These are phyloP conservation scores for Oreochromis mossambicus DNA, from an alignment of 2,797 vertebrate genomes.

Conservation along the genomic window DNA sequence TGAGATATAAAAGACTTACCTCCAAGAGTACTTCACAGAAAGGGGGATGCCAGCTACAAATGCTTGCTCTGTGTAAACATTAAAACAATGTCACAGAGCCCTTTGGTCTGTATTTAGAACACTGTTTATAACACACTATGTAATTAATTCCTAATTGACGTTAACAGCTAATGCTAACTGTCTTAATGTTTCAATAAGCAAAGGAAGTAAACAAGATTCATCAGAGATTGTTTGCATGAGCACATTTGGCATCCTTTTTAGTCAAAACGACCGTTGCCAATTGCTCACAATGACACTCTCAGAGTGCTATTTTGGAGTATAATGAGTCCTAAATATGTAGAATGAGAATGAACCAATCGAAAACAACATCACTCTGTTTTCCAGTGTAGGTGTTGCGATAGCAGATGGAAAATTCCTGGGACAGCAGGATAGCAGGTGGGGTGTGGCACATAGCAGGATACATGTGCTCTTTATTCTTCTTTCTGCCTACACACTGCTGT, in stretches of 20 bases:
- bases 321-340: conserved; percentile 28
- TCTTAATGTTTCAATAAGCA: conserved; percentile 9
- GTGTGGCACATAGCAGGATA: conserved; percentile 8
- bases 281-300: neutral
- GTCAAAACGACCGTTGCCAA: conserved; percentile 7
- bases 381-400: neutral
- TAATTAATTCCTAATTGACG: conserved; percentile 47
- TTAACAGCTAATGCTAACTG: conserved; percentile 31
- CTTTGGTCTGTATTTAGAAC: conserved; percentile 33
- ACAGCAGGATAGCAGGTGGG: conserved; percentile 1
- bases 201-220: conserved; percentile 20
- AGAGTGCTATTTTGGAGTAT: conserved; percentile 25
- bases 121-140: conserved; percentile 21
- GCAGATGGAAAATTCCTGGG: conserved; percentile 8
- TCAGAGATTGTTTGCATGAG: conserved; percentile 34
- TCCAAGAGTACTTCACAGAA: conserved; percentile 73
- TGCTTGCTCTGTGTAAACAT: conserved; percentile 58
- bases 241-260: conserved; percentile 41
- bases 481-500: neutral
- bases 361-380: neutral
- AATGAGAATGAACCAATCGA: neutral
- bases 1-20: conserved; percentile 75
- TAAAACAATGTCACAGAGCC: conserved; percentile 38
- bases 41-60: conserved; percentile 56
- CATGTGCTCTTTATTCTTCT: neutral